Evolutionary conservation across 1,140 invertebrate genomes (phyloP), one percentile per base, ranked within the genome.

Genomic region (Anastrepha ludens): DNA sequence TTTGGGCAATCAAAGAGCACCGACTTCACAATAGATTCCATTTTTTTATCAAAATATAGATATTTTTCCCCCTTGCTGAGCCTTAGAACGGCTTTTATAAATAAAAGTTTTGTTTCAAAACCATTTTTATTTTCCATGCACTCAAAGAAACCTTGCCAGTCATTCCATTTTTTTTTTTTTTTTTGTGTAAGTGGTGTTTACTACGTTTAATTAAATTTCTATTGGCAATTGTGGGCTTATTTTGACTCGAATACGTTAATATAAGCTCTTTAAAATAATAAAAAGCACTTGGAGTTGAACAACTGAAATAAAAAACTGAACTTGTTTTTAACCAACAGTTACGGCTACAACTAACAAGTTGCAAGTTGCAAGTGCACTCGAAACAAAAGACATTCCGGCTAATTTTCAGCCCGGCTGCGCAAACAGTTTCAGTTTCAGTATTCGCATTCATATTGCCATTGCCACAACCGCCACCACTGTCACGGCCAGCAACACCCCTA

Each of bases 321-420:
- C 15, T 62, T 62, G n/a, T 62, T 62, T 62, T n/a, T 5, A 4
- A 17, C 60, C 60, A 39, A 20, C 29, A 67, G 29, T 67, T 67
- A 67, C n/a, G 64, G 64, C 29, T 39, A 29, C 64, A 29, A 67
- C 29, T 39, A 67, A 67, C 64, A 67, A 67, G n/a, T 67, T 67
- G 11, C 64, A 67, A 67, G n/a, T 67, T 67, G 11, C 20, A 67
- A 67, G 64, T 67, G 64, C 64, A 39, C 5, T 62, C 60, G 60
- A 17, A 62, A n/a, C n/a, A 62, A 67, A 29, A 39, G n/a, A 67
- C 64, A 67, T 67, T 67, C 64, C 29, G 64, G 64, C 64, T 67
- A 67, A 67, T 67, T 67, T 67, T 67, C 64, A 9, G 64, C 64
- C 29, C 64, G 64, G 29, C 64, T 67, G 64, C n/a, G 64, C 64